A percentile compares a stretch with the other conserved stretches of the same genome.
Conservation (phyloP, 2,113 vertebrate genomes). For the Stigmatopora nigra region DNA sequence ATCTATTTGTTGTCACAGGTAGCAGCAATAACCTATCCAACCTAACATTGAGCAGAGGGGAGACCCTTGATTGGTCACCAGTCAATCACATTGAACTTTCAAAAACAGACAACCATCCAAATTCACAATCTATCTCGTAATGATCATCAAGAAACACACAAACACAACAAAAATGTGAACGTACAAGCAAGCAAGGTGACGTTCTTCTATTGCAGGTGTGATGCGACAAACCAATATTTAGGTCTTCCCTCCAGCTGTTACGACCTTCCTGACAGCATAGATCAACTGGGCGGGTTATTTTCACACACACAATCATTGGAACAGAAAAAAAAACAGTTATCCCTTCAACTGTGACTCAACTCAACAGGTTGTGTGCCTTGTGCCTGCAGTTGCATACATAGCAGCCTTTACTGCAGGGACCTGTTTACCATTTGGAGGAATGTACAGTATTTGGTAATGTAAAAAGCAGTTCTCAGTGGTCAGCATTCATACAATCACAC, state of each 20-base stretch:
- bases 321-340: conserved; percentile 19
- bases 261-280: conserved; percentile 34
- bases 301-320: conserved; percentile 33
- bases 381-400: conserved; percentile 23
- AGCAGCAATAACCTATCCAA: too few species aligned
- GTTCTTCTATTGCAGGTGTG: conserved; percentile 5
- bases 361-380: conserved; percentile 44
- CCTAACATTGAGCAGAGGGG: too few species aligned
- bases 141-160: background rate
- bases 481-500: conserved; percentile 57
- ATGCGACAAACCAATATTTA: conserved; percentile 54
- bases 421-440: conserved; percentile 67
- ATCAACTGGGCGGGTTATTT: conserved; percentile 22
- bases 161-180: background rate
- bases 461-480: conserved; percentile 56
- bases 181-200: background rate
- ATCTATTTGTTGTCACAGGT: too few species aligned
- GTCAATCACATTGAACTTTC: background rate
- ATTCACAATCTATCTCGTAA: too few species aligned
- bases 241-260: conserved; percentile 52
- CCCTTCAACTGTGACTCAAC: conserved; percentile 43
- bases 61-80: background rate
- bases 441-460: conserved; percentile 68
- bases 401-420: conserved; percentile 21
- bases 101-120: too few species aligned